Conservation (phyloP, 2,113 vertebrate genomes). For the Scomber colias region DNA sequence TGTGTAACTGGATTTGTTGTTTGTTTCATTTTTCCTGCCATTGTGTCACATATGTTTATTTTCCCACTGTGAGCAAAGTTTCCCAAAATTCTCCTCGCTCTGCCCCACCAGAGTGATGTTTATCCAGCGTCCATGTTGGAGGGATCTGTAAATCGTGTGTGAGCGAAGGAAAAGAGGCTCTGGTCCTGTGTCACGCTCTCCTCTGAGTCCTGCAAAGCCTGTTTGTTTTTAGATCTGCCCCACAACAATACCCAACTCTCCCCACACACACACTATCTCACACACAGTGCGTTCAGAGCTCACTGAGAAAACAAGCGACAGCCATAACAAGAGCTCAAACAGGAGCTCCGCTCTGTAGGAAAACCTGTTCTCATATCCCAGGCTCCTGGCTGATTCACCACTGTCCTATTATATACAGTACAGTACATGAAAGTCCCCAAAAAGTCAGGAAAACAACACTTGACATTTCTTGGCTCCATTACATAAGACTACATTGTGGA, state of each 20-base stretch:
- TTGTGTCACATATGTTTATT: constrained; percentile 78
- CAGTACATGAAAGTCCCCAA: constrained; percentile 79
- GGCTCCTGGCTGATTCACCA: constrained; percentile 70
- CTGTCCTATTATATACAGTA: constrained; percentile 66
- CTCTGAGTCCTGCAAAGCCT: constrained; percentile 47
- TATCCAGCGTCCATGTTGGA: constrained; percentile 49
- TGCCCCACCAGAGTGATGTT: constrained; percentile 54
- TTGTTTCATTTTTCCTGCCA: constrained; percentile 75
- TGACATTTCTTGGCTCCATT: constrained; percentile 75
- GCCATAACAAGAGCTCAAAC: constrained; percentile 79
- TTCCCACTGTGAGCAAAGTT: constrained; percentile 62
- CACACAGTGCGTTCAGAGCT: constrained; percentile 53
- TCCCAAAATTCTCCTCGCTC: constrained; percentile 64
- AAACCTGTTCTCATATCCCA: constrained; percentile 76
- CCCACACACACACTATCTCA: constrained; percentile 58
- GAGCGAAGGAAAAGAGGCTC: background rate
- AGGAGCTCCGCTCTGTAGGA: constrained; percentile 71
- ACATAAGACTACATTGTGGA: constrained; percentile 76
- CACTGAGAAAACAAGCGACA: constrained; percentile 80
- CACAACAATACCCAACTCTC: constrained; percentile 72
- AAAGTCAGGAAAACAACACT: constrained; percentile 80
- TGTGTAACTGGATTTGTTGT: constrained; percentile 51
- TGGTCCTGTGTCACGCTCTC: background rate
- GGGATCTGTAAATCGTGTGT: constrained; percentile 52
- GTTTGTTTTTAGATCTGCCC: constrained; percentile 82